These are phyloP conservation scores for Odontothrips loti DNA, from an alignment of 2,888 invertebrate genomes.

Conservation along the genomic window DNA sequence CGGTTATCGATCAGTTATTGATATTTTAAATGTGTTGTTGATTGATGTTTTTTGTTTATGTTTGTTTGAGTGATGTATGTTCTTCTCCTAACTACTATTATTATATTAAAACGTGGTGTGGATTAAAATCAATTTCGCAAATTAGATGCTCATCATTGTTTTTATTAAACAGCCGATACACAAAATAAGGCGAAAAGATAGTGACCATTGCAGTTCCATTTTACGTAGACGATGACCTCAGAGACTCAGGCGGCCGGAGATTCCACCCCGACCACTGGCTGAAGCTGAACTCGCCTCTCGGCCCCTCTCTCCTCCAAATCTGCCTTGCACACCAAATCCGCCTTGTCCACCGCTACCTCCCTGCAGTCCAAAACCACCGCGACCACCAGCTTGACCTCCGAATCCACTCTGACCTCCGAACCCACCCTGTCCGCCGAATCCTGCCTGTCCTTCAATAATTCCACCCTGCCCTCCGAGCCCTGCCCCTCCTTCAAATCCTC, in stretches of 20 bases:
- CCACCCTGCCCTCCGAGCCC: not conserved
- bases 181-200: no score
- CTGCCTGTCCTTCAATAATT: not conserved
- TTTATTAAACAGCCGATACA: no score
- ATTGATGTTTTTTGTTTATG: no score
- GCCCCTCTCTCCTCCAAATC: not conserved
- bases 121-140: no score
- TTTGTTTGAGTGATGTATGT: no score
- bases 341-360: not conserved
- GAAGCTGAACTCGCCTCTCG: not conserved
- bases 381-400: not conserved
- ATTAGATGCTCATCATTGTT: no score
- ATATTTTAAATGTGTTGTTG: no score
- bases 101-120: no score
- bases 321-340: not conserved
- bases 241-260: not conserved
- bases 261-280: not conserved
- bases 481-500: not conserved
- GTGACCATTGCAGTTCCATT: no score
- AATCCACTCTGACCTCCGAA: not conserved
- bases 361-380: not conserved
- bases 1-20: no score
- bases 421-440: not conserved
- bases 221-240: no score
- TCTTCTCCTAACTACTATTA: no score